phyloP scores from a whole-genome alignment of 2,797 vertebrate genomes.

The Cyprinodon diabolis region DNA sequence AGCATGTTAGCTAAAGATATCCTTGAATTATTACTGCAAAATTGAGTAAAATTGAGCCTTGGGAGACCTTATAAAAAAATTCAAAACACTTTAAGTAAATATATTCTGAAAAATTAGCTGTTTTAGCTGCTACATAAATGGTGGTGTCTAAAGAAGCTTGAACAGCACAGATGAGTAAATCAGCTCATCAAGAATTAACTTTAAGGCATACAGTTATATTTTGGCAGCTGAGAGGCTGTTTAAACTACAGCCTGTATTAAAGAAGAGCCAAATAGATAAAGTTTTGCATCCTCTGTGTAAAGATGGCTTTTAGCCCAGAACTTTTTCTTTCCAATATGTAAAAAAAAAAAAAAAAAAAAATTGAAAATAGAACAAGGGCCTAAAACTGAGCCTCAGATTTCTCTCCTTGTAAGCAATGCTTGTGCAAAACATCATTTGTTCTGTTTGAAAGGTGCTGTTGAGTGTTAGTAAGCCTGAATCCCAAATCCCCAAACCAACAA shows the following conservation, averaged over 20 bases:
- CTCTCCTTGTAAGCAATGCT: not conserved
- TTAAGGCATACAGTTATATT: not conserved
- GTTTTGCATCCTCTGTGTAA: not conserved
- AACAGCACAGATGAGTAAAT: not conserved
- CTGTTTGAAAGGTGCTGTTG: not conserved
- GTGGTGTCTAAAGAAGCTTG: not conserved
- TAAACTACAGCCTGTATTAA: not conserved
- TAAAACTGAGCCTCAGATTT: not conserved
- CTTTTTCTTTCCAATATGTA: not conserved
- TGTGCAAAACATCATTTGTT: too few species aligned
- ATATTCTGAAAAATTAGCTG: not conserved
- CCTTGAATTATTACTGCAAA: not conserved
- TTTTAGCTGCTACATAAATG: not conserved
- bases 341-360: not conserved
- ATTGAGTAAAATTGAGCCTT: not conserved
- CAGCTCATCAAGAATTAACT: not conserved
- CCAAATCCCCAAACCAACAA: too few species aligned
- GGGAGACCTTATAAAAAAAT: not conserved
- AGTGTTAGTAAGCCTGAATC: not conserved
- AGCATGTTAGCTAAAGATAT: not conserved
- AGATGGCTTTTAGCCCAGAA: not conserved
- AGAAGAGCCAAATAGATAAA: not conserved
- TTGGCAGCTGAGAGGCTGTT: not conserved
- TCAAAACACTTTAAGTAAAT: not conserved
- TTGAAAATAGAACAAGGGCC: not conserved